These are phyloP conservation scores for Aphelocoma californica DNA, from an alignment of 2,797 vertebrate genomes.

Conservation along the genomic window DNA sequence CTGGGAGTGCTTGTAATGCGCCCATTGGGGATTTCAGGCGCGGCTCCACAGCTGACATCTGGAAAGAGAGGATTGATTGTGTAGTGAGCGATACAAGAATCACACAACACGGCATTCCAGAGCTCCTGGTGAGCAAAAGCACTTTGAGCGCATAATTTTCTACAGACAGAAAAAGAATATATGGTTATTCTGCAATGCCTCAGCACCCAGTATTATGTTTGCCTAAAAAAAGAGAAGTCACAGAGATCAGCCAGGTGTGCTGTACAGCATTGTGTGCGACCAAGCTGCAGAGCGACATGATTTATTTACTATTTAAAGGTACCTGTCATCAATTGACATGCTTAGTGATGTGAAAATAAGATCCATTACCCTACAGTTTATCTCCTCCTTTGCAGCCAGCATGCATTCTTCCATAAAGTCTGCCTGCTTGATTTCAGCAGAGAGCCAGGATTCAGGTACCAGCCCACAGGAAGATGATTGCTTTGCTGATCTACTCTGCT, in stretches of 20 bases:
- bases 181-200: neutral
- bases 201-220: neutral
- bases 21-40: neutral
- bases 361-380: neutral
- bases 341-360: neutral
- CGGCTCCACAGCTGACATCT: neutral
- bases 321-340: neutral
- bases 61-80: neutral
- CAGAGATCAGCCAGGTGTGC: neutral
- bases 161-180: neutral
- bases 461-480: neutral
- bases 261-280: neutral
- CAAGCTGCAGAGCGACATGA: too few species aligned
- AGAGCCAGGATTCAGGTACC: neutral
- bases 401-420: neutral
- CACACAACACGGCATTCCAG: neutral
- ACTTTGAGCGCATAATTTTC: neutral
- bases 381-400: neutral
- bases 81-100: neutral
- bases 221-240: neutral
- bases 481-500: neutral
- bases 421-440: neutral
- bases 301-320: neutral
- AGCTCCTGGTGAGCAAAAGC: neutral
- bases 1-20: accelerated